phyloP scores from a whole-genome alignment of 2,888 invertebrate species.

The Epinotia ramella region DNA sequence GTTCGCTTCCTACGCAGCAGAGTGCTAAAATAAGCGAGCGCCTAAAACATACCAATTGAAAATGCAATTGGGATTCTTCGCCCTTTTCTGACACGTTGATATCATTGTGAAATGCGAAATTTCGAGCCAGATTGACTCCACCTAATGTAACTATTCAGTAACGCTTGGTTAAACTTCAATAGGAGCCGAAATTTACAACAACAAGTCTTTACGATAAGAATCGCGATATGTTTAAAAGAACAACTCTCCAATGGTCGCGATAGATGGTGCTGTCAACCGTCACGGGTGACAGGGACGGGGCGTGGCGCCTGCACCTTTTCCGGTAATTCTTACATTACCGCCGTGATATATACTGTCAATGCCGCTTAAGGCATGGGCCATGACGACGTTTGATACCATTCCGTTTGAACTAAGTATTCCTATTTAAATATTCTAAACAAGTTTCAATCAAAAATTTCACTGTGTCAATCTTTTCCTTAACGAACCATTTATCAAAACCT shows the following conservation, averaged over 20 bases:
- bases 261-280: neutral
- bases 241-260: neutral
- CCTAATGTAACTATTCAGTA: neutral
- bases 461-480: no score
- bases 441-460: no score
- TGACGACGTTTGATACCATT: neutral
- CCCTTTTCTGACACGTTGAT: neutral
- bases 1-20: no score
- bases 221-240: neutral
- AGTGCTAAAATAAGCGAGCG: no score
- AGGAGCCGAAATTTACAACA: neutral
- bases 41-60: no score
- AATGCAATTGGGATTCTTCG: no score
- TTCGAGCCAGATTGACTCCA: neutral
- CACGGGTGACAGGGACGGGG: neutral
- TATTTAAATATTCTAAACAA: no score
- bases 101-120: neutral
- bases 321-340: neutral
- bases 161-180: constrained; percentile 1
- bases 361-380: neutral
- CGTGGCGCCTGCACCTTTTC: constrained; percentile 19
- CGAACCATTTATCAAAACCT: no score
- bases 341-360: neutral
- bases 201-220: neutral
- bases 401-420: no score